Evolutionary conservation across 2,797 vertebrate species (phyloP).

Genomic region (Myotis vivesi): DNA sequence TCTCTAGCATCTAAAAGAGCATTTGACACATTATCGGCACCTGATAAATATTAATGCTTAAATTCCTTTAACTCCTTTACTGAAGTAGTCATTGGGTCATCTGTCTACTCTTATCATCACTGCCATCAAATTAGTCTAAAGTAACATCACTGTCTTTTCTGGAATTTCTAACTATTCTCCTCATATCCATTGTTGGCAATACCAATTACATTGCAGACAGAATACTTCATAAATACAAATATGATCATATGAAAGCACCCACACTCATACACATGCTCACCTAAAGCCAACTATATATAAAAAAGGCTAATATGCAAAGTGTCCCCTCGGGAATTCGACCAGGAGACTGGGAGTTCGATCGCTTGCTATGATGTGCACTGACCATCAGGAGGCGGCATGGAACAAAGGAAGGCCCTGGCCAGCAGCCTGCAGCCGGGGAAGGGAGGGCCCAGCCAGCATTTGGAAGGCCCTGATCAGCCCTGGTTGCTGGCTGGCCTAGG

Average conservation of each 20-base stretch:
- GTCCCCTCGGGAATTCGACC: too few relatives aligned
- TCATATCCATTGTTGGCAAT: not conserved
- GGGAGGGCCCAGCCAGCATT: too few relatives aligned
- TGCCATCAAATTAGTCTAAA: not conserved
- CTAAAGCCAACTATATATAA: not conserved
- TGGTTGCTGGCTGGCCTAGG: too few relatives aligned
- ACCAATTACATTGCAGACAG: not conserved
- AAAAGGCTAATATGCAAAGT: too few relatives aligned
- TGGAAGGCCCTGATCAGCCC: too few relatives aligned
- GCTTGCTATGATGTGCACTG: too few relatives aligned
- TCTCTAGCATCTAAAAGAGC: not conserved
- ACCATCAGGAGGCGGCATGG: too few relatives aligned
- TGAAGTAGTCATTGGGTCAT: not conserved
- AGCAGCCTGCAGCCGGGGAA: too few relatives aligned
- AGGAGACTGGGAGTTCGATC: too few relatives aligned
- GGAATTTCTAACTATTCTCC: not conserved
- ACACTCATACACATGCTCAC: not conserved
- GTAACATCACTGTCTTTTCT: not conserved
- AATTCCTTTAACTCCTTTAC: not conserved
- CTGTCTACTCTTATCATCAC: not conserved
- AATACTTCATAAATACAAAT: not conserved
- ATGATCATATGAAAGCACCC: not conserved
- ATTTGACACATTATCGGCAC: not conserved
- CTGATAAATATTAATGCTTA: slow-evolving; percentile 41
- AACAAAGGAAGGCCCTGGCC: too few relatives aligned